Evolutionary conservation across 2,797 vertebrate species (phyloP), one percentile per base, ranked within the genome.

Genomic region (Galagoides demidoff): DNA sequence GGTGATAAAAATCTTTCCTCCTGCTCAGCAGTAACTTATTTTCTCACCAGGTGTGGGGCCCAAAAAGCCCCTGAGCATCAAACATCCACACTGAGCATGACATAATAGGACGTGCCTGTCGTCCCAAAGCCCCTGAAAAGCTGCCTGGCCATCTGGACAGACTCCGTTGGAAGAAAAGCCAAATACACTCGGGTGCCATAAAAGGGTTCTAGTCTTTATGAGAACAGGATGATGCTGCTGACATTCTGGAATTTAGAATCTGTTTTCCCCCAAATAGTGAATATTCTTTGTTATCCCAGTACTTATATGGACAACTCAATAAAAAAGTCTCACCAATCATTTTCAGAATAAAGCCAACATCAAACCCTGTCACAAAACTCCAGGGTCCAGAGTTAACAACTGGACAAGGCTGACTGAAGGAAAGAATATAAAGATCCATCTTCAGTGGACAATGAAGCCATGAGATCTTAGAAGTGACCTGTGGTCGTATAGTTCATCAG

Each of bases 181-280:
- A 94, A 29, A 85, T 52, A 90, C 11, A 59, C 55, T 70, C 79
- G 57, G 34, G 19, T 37, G 55, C 55, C 29, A n/a, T 16, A 31
- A 68, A 68, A 94, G 14, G 23, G 59, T 95, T 96, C 96, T 77
- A 66, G 61, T 25, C 95, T 95, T 96, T 96, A 88, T 96, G 96
- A 96, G n/a, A 96, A 70, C 86, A 92, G 37, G 34, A 94, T 82
- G 79, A 86, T 73, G 79, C 81, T 70, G 82, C 12, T 61, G 31
- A 55, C 70, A 92, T 94, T 97, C 95, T 95, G 45, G 97, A 98
- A 98, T 88, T 94, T 61, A 90, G 97, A 96, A 96, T 68, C 55
- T 43, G 0, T 84, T 76, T 89, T 31, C 37, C 76, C 74, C 71
- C 12, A 55, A 88, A 74, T 16, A 64, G 45, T 43, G n/a, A 95